phyloP scores from a whole-genome alignment of 2,113 vertebrate species.

The Heliornis fulica region DNA sequence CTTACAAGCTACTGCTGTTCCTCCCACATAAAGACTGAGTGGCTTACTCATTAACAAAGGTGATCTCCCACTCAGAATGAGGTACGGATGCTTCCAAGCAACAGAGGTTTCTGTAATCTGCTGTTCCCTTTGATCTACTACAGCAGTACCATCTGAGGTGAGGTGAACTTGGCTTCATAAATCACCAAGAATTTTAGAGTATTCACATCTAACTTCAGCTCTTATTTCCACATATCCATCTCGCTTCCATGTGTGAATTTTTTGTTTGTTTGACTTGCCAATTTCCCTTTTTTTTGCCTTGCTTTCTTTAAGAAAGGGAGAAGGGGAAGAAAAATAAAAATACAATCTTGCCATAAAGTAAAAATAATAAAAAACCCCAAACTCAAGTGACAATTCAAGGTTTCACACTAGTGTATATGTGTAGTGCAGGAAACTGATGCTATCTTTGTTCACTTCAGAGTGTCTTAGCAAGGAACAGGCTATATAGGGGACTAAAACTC shows the following conservation, averaged over 20 bases:
- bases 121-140: neutral
- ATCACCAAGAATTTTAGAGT: neutral
- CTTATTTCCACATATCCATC: neutral
- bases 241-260: neutral
- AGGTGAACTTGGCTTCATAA: neutral
- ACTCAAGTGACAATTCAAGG: neutral
- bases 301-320: neutral
- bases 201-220: neutral
- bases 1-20: neutral
- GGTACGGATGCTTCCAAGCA: neutral
- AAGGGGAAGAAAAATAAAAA: neutral
- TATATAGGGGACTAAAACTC: neutral
- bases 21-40: neutral
- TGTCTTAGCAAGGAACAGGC: neutral
- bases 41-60: neutral
- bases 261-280: neutral
- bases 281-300: neutral
- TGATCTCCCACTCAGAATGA: neutral
- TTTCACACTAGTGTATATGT: neutral
- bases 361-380: neutral
- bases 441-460: neutral
- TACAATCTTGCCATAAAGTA: no score
- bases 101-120: neutral
- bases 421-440: neutral
- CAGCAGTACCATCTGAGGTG: neutral